Percentiles rank a stretch among this genome's conserved stretches.
Conservation (phyloP, 2,797 vertebrate genomes). For the Sternarchorhynchus goeldii region DNA sequence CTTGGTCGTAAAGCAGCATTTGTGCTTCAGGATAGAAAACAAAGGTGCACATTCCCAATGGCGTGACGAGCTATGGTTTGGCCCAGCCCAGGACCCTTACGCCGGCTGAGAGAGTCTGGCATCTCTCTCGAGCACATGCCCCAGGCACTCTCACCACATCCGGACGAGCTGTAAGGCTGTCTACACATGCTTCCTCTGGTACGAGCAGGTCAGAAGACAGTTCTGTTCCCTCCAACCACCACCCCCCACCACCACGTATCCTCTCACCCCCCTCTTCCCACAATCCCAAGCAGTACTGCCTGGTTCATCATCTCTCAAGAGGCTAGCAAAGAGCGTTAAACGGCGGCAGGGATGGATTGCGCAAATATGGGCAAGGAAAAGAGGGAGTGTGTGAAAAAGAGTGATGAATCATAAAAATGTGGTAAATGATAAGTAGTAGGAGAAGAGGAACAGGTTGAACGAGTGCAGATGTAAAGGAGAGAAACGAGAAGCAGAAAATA, state of each 20-base stretch:
- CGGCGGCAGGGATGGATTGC: background rate
- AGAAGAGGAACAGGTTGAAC: background rate
- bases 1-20: constrained; percentile 22
- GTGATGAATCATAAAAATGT: constrained; percentile 32
- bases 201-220: constrained; percentile 52
- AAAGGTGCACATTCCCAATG: constrained; percentile 36
- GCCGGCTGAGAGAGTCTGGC: constrained; percentile 37
- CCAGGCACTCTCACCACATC: constrained; percentile 53
- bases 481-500: background rate
- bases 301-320: constrained; percentile 55
- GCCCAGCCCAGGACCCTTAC: constrained; percentile 42
- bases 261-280: background rate
- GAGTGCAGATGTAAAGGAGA: background rate
- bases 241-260: background rate
- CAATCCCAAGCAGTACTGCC: constrained; percentile 36
- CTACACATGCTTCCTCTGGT: constrained; percentile 48
- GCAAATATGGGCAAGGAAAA: constrained; percentile 21
- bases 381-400: background rate
- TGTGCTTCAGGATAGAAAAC: constrained; percentile 39
- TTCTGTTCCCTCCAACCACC: background rate
- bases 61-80: constrained; percentile 50
- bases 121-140: constrained; percentile 30
- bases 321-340: constrained; percentile 39
- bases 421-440: constrained; percentile 13
- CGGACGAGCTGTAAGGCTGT: constrained; percentile 59